Conservation (phyloP, 1,140 invertebrate species). For the Idris sp. region DNA sequence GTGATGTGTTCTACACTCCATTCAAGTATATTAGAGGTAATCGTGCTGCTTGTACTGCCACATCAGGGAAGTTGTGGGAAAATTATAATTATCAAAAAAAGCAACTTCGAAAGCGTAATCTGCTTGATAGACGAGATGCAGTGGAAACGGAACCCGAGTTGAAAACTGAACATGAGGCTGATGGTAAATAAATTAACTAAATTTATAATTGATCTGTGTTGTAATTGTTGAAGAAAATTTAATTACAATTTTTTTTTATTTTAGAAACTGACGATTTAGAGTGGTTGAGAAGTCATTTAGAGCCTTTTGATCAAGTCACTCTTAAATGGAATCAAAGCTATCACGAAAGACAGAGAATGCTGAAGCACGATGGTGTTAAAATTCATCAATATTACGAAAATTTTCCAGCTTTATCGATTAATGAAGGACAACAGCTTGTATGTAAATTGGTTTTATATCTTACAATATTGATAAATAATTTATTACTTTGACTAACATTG, state of each 20-base stretch:
- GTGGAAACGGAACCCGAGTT: neutral
- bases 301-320: conserved; percentile 10
- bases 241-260: conserved; percentile 15
- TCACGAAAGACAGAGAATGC: neutral
- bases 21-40: conserved; percentile 11
- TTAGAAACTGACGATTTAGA: conserved; percentile 13
- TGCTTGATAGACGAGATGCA: neutral
- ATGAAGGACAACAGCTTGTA: too few relatives aligned
- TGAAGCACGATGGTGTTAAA: neutral
- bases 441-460: too few relatives aligned
- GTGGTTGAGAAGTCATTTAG: conserved; percentile 15
- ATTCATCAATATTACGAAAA: conserved; percentile 21
- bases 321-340: conserved; percentile 19
- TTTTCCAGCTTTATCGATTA: neutral
- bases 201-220: too few relatives aligned
- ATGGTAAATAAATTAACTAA: too few relatives aligned
- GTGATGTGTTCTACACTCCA: neutral
- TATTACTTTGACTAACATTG: too few relatives aligned
- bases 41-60: neutral
- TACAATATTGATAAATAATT: too few relatives aligned
- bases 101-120: neutral
- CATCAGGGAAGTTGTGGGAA: conserved; percentile 7
- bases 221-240: neutral
- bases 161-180: too few relatives aligned
- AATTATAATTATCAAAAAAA: conserved; percentile 10